Evolutionary conservation across 92 coral and sea anemone species (phyloP).

Genomic region (Phenganax marumi): DNA sequence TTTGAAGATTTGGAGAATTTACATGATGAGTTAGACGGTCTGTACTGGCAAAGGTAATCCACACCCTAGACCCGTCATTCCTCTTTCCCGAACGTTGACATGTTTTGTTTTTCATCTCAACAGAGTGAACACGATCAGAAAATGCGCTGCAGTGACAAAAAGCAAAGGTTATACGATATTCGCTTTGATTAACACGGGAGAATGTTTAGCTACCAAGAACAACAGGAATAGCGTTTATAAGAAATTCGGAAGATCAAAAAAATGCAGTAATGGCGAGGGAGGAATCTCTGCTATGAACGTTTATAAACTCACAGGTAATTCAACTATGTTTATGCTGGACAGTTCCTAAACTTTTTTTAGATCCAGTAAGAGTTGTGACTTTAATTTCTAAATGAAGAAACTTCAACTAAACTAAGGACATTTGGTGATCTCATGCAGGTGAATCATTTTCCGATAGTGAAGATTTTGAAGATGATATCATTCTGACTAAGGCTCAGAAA

Average conservation of each 20-base stretch:
- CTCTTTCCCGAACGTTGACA: neutral
- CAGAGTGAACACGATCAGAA: slow-evolving; percentile 72
- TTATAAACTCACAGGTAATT: slow-evolving; percentile 73
- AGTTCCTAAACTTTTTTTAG: neutral
- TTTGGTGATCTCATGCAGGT: slow-evolving; percentile 18
- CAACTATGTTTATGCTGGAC: neutral
- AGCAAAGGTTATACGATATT: slow-evolving; percentile 57
- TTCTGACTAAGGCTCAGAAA: slow-evolving; percentile 75
- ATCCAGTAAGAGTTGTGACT: too few species aligned
- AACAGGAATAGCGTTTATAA: slow-evolving; percentile 35
- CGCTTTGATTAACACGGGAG: slow-evolving; percentile 86
- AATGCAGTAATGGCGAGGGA: slow-evolving; percentile 77
- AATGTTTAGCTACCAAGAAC: slow-evolving; percentile 65
- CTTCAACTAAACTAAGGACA: neutral
- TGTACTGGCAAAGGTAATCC: slow-evolving; percentile 86
- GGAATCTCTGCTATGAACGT: slow-evolving; percentile 71
- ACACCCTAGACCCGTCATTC: neutral
- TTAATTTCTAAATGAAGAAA: too few species aligned
- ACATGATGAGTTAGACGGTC: slow-evolving; percentile 80
- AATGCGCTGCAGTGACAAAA: slow-evolving; percentile 78
- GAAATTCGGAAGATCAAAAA: slow-evolving; percentile 59
- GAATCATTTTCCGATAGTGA: slow-evolving; percentile 55
- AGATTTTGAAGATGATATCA: slow-evolving; percentile 88
- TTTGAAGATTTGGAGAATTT: slow-evolving; percentile 66
- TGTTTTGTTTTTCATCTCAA: neutral